Evolutionary conservation across 1,140 invertebrate genomes (phyloP).

Genomic region (Drosophila littoralis): DNA sequence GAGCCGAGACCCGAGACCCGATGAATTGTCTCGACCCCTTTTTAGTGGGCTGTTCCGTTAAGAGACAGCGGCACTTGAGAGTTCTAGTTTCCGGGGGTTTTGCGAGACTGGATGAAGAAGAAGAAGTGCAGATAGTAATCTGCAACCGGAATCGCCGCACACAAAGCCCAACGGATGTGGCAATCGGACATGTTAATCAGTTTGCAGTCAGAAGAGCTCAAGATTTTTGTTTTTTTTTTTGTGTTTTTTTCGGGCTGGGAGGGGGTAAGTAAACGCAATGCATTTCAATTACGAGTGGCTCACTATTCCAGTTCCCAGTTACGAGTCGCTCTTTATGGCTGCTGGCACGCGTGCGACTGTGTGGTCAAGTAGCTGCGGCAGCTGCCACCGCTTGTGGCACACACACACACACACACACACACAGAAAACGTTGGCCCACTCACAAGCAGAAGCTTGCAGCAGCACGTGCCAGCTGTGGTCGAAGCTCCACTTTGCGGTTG

Average conservation of each 20-base stretch:
- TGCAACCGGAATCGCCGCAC: slow-evolving; percentile 46
- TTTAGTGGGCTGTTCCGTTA: slow-evolving; percentile 38
- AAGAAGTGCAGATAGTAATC: slow-evolving; percentile 24
- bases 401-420: neutral
- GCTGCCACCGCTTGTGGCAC: slow-evolving; percentile 22
- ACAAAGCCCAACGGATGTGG: slow-evolving; percentile 54
- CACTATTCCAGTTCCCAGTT: slow-evolving; percentile 8
- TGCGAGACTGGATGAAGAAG: neutral
- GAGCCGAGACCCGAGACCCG: neutral
- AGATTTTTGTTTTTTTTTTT: slow-evolving; percentile 7
- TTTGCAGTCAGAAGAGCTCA: neutral
- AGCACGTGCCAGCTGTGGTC: slow-evolving; percentile 23
- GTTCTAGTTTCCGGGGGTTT: slow-evolving; percentile 51
- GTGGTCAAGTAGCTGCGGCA: slow-evolving; percentile 13
- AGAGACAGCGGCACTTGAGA: slow-evolving; percentile 34
- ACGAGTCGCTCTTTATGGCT: slow-evolving; percentile 13
- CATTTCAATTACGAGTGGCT: slow-evolving; percentile 53
- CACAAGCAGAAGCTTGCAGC: slow-evolving; percentile 16
- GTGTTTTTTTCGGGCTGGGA: neutral
- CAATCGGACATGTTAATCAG: slow-evolving; percentile 62
- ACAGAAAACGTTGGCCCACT: slow-evolving; percentile 1
- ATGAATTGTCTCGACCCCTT: slow-evolving; percentile 38
- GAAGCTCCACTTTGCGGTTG: slow-evolving; percentile 40
- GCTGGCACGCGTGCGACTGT: slow-evolving; percentile 40
- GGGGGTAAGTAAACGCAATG: slow-evolving; percentile 10